Evolutionary conservation across 2,888 invertebrate species (phyloP), one percentile per base, ranked within the genome.

Genomic region (Aplocera efformata): DNA sequence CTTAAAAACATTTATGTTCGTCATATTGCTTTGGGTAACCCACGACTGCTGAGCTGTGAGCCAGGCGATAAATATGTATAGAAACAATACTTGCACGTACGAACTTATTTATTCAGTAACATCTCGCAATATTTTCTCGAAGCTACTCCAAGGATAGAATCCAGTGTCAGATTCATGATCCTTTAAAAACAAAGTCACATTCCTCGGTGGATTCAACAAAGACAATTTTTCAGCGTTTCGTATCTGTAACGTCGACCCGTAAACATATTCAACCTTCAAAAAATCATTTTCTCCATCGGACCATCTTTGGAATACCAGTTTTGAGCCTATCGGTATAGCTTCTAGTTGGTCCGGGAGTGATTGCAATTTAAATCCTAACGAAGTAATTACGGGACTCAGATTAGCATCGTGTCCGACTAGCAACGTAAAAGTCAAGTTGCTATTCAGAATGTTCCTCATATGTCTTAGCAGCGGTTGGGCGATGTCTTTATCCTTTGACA

Each of bases 321-420:
- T 84, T 1, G 79, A 76, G 2, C 84, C 84, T 20, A 84, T 67
- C 0, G 85, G 85, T 1, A 67, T 73, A 4, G 54, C 58, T 48
- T 85, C 84, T 13, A 60, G 59, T 34, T 80, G 79, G 24, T 67
- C 61, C 8, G 65, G 58, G 9, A 81, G 50, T 7, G 38, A 45
- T 41, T 65, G 79, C 0, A 56, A 39, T 42, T 73, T 65, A 29
- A 82, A 70, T n/a, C 53, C 60, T 31, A 85, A 56, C 0, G 70
- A 62, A 0, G 58, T 55, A 7, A 75, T 51, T 1, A 82, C 45
- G 6, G 75, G 44, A 27, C 58, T 71, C 20, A 80, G 48, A 58
- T 83, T 82, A 0, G 82, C 67, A 60, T 85, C 85, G 37, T 85
- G 85, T 0, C 84, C 83, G 1, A 81, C 56, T 0, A 85, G 53